Evolutionary conservation across 2,888 invertebrate genomes (phyloP).

Genomic region (Spisula subtruncata): DNA sequence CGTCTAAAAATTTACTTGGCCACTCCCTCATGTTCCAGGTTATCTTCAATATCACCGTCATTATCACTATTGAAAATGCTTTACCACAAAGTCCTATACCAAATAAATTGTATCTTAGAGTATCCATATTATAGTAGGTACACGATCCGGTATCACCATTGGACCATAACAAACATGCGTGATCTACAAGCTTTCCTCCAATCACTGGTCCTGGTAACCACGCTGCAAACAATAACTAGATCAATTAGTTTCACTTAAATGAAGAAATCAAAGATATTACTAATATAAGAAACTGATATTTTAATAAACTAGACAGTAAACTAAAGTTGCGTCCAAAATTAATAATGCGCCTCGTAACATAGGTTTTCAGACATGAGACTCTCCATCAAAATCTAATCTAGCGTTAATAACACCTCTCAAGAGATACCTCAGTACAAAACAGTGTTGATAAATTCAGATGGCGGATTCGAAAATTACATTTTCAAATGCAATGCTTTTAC

Average conservation of each 20-base stretch:
- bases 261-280: too few species aligned
- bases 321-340: not conserved
- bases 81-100: conserved; percentile 31
- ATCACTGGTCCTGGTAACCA: conserved; percentile 78
- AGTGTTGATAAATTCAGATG: not conserved
- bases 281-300: too few species aligned
- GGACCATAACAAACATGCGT: conserved; percentile 74
- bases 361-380: not conserved
- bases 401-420: not conserved
- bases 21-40: conserved; percentile 60
- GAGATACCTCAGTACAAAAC: not conserved
- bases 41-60: conserved; percentile 2
- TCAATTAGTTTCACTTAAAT: not conserved
- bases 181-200: conserved; percentile 75
- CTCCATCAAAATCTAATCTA: not conserved
- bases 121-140: conserved; percentile 72
- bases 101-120: conserved; percentile 67
- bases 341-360: not conserved
- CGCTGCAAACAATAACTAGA: conserved; percentile 55
- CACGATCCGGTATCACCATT: conserved; percentile 71
- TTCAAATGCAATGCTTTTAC: not conserved
- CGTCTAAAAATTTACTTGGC: not conserved
- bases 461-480: not conserved
- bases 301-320: too few species aligned
- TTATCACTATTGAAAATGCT: conserved; percentile 26